These are phyloP conservation scores for Sebastes wilsoni DNA, from an alignment of 2,797 vertebrate genomes.

Conservation along the genomic window DNA sequence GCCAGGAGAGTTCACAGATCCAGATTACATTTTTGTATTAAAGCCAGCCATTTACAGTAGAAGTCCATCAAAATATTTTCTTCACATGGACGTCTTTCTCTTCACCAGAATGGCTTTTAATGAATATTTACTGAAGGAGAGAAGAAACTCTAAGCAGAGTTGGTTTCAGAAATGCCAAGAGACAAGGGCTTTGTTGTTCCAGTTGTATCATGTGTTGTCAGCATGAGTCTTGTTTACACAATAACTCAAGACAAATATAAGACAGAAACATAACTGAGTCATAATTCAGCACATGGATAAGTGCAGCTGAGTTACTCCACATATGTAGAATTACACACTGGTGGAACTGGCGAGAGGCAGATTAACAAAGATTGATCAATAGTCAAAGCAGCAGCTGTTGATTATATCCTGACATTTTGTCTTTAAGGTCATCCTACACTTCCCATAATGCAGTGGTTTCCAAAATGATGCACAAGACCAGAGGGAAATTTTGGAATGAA, in stretches of 20 bases:
- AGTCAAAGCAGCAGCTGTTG: background rate
- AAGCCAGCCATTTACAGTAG: background rate
- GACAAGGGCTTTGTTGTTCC: background rate
- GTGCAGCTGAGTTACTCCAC: background rate
- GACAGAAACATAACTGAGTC: background rate
- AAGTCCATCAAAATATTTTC: background rate
- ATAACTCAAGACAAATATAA: background rate
- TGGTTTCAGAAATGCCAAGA: background rate
- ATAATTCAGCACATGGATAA: background rate
- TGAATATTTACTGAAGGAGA: background rate
- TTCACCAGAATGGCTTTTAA: background rate
- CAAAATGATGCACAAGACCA: background rate
- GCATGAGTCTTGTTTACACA: background rate
- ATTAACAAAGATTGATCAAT: background rate
- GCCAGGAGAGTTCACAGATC: background rate
- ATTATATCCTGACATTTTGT: background rate
- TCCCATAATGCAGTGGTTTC: background rate
- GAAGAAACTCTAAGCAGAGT: background rate
- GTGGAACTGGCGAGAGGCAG: background rate
- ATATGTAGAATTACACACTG: background rate
- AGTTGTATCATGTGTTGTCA: background rate
- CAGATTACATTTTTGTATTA: slow-evolving; percentile 24
- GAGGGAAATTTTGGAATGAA: background rate
- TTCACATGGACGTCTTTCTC: background rate
- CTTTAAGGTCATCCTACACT: background rate